Evolutionary conservation across 2,888 invertebrate species (phyloP), one percentile per base, ranked within the genome.

Genomic region (Diarsia rubi): DNA sequence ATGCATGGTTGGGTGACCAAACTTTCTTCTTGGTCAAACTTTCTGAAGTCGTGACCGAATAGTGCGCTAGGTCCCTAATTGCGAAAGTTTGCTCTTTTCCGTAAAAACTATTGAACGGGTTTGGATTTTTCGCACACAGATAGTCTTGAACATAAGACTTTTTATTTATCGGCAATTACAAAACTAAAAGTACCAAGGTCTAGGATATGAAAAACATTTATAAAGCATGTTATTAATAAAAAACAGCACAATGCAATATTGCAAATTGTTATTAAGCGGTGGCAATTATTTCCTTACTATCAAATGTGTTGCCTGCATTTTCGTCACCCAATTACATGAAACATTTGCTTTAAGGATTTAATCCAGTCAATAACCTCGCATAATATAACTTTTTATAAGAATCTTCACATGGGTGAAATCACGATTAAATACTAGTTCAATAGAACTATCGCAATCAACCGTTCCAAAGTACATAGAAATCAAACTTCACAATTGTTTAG

Each of bases 401-500:
- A 21, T 21, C 19, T 27, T 5, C 19, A 31, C n/a, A n/a, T n/a
- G n/a, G n/a, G n/a, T n/a, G n/a, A n/a, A n/a, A n/a, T n/a, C n/a
- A n/a, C n/a, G n/a, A n/a, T n/a, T n/a, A n/a, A n/a, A n/a, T n/a
- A n/a, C 6, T 62, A 14, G 14, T 42, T 3, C n/a, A 21, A 52
- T 27, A 31, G 0, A 49, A 42, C 42, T 31, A 19, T 73, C 3
- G 42, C 14, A 59, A 60, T 31, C 19, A 49, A 74, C 42, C 21
- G 14, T 47, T 6, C 9, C 21, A 16, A 74, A 73, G 27, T 6
- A 60, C 27, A 73, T 1, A 14, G 21, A 27, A 57, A 59, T 19
- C 3, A 59, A 73, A 44, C n/a, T 74, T 44, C 21, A 62, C 11
- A 0, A 24, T 19, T 8, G 21, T 19, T 76, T 76, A 12, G 24